A percentile compares a stretch with the other conserved stretches of the same genome.
These are phyloP conservation scores for Paramisgurnus dabryanus DNA, from an alignment of 2,113 vertebrate genomes.

Conservation along the genomic window DNA sequence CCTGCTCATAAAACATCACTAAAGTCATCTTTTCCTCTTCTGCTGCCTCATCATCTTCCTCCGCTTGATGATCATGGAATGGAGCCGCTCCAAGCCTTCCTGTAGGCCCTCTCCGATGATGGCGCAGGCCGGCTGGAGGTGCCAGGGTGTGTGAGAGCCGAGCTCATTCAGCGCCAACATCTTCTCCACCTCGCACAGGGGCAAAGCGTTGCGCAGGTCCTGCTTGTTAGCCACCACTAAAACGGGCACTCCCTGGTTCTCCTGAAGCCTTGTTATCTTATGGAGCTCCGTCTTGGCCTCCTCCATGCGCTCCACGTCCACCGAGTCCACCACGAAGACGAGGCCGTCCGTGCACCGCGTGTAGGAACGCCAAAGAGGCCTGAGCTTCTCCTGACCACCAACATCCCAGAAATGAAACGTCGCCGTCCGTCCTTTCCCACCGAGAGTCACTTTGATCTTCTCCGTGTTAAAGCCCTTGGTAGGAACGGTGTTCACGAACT, in stretches of 20 bases:
- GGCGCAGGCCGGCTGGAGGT: slow-evolving; percentile 91
- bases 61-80: slow-evolving; percentile 91
- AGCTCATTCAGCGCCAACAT: slow-evolving; percentile 87
- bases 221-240: slow-evolving; percentile 95
- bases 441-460: slow-evolving; percentile 87
- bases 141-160: slow-evolving; percentile 86
- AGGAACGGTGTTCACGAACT: slow-evolving; percentile 94
- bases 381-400: slow-evolving; percentile 91
- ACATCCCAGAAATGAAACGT: slow-evolving; percentile 97
- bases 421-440: slow-evolving; percentile 71
- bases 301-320: slow-evolving; percentile 89
- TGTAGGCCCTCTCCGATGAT: slow-evolving; percentile 93
- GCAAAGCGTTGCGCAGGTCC: slow-evolving; percentile 88
- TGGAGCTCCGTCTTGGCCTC: slow-evolving; percentile 94
- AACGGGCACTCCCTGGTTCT: slow-evolving; percentile 93
- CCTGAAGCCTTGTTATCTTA: slow-evolving; percentile 90
- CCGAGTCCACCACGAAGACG: slow-evolving; percentile 94
- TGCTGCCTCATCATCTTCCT: slow-evolving; percentile 89
- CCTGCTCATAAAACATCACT: background rate
- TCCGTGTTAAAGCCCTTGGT: slow-evolving; percentile 95
- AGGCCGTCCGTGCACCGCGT: slow-evolving; percentile 91
- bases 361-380: slow-evolving; percentile 93
- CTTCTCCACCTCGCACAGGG: slow-evolving; percentile 84
- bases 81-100: slow-evolving; percentile 89
- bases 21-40: slow-evolving; percentile 89